Base-by-base conservation (phyloP, 2,797 vertebrate species). In the Melanotaenia maccullochi region DNA sequence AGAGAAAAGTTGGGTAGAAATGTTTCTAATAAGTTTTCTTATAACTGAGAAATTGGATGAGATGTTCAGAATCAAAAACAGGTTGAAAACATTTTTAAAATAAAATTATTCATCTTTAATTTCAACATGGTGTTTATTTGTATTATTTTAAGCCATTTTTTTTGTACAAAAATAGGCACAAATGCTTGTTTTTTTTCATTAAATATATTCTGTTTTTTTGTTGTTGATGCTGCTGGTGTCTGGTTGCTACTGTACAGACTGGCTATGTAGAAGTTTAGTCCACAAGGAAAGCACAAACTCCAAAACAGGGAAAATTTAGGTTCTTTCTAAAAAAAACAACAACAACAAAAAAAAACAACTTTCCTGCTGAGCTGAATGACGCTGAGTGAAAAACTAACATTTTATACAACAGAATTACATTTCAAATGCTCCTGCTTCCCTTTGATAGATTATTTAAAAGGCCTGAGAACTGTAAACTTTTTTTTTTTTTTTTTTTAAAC, bases 141-240 rank as follows among this genome's bases (percentile, higher is more conserved):
- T 60, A 60, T 32, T 55, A 40, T 60, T 18, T 65, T 68, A 64
- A 60, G 16, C 14, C 4, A 22, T 49, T 68, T 75, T 55, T 59
- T 28, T 18, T 76, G 72, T 91, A 90, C 30, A 90, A 92, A 91
- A 91, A 90, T 87, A 90, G 61, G 60, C 42, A 71, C 68, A 75
- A 76, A 77, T 76, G 14, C 13, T 51, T n/a, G 28, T 16, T 51
- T 68, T 68, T 68, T 70, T 60, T 44, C 57, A n/a, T 73, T 4
- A 76, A 78, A 73, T 60, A 28, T 59, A 40, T 40, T 81, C 5
- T 79, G 11, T 66, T 42, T 22, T 22, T 38, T 71, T 60, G 25
- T 42, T 81, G 36, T 36, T 79, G 69, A 0, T 86, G 55, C 66
- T 68, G 44, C 44, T 49, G 44, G 44, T 71, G 22, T 51, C 55